Base-by-base conservation (phyloP, 2,888 invertebrate species). In the Therioaphis trifolii region DNA sequence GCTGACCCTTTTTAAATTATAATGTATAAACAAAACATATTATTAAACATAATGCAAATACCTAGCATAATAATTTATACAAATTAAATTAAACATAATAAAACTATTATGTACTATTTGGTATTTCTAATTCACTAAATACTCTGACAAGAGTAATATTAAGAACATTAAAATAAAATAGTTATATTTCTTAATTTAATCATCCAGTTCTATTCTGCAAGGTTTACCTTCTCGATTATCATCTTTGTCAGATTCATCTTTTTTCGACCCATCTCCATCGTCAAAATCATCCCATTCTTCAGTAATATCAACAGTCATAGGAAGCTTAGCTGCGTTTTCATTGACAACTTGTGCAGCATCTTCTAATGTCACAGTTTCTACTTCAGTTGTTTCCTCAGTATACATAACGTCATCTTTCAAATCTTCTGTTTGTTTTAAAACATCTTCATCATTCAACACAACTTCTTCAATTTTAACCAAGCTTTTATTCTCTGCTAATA, bases 271-370 rank as follows among this genome's bases (percentile, higher is more conserved):
- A 49, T 82, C 82, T 5, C 4, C 46, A 40, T 82, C 82, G 40
- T 82, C 82, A 61, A 82, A 74, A 74, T 82, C 82, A 15, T 82
- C 82, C 82, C 82, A 82, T 15, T 82, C 82, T 5, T 82, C 82
- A 2, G 82, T 82, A 0, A 82, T 3, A 24, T 66, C 40, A 40
- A 52, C n/a, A 11, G 80, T 61, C 49, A 72, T n/a, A 24, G 27
- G 15, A 5, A 43, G 18, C 18, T 71, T 72, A 1, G 46, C 80
- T n/a, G 27, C 55, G 7, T 55, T 78, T 68, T 40, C 68, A 52
- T 68, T 27, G 15, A 24, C 40, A 11, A 49, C 66, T 18, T 52
- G 63, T 40, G 52, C 82, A 35, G 74, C 82, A 27, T 82, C 82
- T 74, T 82, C 82, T 40, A 82, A n/a, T 14, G 82, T 82, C 0